Percentiles rank a stretch among this genome's conserved stretches.
phyloP scores from a whole-genome alignment of 2,888 invertebrate species.

The Nebria brevicollis region DNA sequence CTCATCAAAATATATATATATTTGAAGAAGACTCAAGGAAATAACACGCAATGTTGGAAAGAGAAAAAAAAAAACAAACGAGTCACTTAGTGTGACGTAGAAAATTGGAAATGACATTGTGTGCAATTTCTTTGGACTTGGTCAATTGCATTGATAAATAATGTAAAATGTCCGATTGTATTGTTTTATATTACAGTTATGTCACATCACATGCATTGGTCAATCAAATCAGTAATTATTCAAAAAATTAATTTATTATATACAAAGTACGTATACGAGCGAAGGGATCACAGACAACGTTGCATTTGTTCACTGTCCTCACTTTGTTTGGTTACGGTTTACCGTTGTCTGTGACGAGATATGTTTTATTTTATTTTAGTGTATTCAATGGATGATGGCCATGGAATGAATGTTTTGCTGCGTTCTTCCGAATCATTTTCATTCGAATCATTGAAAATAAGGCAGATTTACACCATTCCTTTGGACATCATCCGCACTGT shows the following conservation, averaged over 20 bases:
- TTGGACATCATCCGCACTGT: constrained; percentile 96
- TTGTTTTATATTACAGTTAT: constrained; percentile 40
- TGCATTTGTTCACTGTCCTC: background rate
- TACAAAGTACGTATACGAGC: constrained; percentile 43
- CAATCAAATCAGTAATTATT: constrained; percentile 38
- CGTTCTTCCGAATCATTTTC: background rate
- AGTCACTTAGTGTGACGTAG: background rate
- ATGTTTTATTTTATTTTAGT: constrained; percentile 45
- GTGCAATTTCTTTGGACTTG: background rate
- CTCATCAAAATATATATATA: no score
- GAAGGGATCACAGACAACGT: constrained; percentile 45
- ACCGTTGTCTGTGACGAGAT: constrained; percentile 44
- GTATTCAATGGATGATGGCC: constrained; percentile 65
- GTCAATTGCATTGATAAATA: background rate
- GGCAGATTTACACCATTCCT: constrained; percentile 74
- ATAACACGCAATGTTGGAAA: background rate
- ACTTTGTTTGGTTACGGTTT: constrained; percentile 4
- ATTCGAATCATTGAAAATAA: constrained; percentile 32
- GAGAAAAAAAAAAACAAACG: background rate
- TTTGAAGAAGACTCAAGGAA: background rate
- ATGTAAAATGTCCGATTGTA: constrained; percentile 22
- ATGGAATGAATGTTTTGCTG: constrained; percentile 6
- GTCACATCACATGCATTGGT: constrained; percentile 47
- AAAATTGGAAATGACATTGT: background rate
- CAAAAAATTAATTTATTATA: constrained; percentile 36